phyloP scores from a whole-genome alignment of 2,888 invertebrate species.

The Vesta saturnalis region DNA sequence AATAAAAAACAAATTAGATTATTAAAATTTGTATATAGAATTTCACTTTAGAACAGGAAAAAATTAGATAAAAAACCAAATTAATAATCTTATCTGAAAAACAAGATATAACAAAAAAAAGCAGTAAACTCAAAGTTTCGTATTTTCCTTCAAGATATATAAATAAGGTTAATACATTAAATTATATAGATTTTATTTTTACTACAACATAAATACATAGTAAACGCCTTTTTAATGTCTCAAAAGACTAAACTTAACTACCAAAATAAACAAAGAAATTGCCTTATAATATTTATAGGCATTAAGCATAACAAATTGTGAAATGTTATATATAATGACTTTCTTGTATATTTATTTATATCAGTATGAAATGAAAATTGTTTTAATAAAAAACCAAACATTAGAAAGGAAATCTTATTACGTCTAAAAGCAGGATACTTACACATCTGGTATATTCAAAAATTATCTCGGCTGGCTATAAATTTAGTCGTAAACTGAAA shows the following conservation, averaged over 20 bases:
- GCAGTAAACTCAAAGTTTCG: not conserved
- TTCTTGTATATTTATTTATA: no score
- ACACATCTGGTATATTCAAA: no score
- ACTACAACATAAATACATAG: not conserved
- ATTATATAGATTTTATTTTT: constrained; percentile 1
- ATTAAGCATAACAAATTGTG: not conserved
- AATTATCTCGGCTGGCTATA: no score
- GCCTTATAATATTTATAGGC: not conserved
- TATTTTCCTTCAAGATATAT: not conserved
- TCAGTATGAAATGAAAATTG: no score
- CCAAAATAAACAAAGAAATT: not conserved
- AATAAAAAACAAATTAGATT: no score
- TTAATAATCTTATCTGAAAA: not conserved
- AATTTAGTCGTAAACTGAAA: no score
- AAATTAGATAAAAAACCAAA: not conserved
- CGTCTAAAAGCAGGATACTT: no score
- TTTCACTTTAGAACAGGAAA: no score
- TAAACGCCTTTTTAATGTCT: not conserved
- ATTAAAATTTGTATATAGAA: no score
- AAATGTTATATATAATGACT: not conserved
- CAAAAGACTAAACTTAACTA: constrained; percentile 1
- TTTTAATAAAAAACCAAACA: no score
- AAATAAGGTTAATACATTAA: not conserved
- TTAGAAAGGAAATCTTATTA: no score
- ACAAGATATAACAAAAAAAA: not conserved